These are phyloP conservation scores for Notamacropus eugenii DNA, from an alignment of 2,797 vertebrate species.

Conservation along the genomic window DNA sequence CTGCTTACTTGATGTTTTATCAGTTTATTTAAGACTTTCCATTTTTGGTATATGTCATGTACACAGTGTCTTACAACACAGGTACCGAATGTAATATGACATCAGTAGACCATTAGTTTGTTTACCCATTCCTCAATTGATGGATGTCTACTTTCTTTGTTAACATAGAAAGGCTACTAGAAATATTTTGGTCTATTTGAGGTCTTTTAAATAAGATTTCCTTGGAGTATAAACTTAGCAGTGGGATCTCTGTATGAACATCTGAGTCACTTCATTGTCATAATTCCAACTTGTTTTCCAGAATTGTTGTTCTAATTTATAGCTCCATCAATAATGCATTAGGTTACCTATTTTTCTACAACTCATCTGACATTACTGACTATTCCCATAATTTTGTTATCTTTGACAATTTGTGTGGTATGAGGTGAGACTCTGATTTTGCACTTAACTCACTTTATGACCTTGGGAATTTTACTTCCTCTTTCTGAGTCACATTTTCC, in stretches of 20 bases:
- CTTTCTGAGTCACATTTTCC: background rate
- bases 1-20: background rate
- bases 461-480: fast-evolving
- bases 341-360: background rate
- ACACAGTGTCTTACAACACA: background rate
- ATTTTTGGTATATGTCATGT: background rate
- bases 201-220: background rate
- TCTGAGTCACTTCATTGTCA: background rate
- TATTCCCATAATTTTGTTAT: background rate
- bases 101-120: background rate
- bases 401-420: too few relatives aligned
- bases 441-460: background rate
- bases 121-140: background rate
- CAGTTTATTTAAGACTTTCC: background rate
- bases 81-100: background rate
- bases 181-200: background rate
- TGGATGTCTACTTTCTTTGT: background rate
- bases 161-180: background rate
- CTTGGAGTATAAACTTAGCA: background rate
- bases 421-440: background rate
- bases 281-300: background rate
- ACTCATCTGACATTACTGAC: background rate
- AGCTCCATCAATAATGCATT: background rate
- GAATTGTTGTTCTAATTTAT: background rate
- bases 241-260: background rate